phyloP scores from a whole-genome alignment of 2,888 invertebrate genomes.

The Steinernema hermaphroditum region DNA sequence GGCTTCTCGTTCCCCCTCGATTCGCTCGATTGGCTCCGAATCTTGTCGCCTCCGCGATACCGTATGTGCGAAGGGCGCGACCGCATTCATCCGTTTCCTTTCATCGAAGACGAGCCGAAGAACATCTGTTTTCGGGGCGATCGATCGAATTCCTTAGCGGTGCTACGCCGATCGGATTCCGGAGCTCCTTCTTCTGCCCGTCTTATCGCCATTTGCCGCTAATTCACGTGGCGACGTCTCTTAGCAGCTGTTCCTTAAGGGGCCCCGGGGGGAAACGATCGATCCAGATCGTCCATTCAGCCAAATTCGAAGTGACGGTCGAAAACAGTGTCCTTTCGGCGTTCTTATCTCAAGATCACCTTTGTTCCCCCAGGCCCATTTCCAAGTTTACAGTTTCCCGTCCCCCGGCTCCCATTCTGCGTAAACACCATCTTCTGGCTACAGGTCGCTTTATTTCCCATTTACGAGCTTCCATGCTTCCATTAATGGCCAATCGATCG shows the following conservation, averaged over 20 bases:
- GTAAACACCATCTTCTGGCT: too few species aligned
- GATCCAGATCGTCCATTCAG: background rate
- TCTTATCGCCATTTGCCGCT: background rate
- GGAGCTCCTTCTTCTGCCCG: background rate
- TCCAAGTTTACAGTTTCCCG: too few species aligned
- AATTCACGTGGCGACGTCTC: background rate
- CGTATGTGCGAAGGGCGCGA: conserved; percentile 15
- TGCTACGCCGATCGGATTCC: background rate
- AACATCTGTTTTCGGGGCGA: conserved; percentile 25
- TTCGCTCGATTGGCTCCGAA: conserved; percentile 19
- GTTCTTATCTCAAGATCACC: background rate
- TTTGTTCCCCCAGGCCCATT: background rate
- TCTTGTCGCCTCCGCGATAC: conserved; percentile 22
- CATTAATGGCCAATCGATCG: too few species aligned
- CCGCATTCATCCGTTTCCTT: background rate
- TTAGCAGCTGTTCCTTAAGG: conserved; percentile 19
- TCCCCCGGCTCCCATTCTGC: too few species aligned
- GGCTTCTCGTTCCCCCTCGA: conserved; percentile 21
- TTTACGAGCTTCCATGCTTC: too few species aligned
- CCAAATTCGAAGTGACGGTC: conserved; percentile 14
- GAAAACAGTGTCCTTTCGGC: conserved; percentile 13
- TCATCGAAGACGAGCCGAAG: background rate
- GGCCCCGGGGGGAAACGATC: background rate
- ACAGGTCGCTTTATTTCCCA: too few species aligned
- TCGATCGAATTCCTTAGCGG: conserved; percentile 32